phyloP scores from a whole-genome alignment of 2,888 invertebrate genomes.

The Anoplius nigerrimus region DNA sequence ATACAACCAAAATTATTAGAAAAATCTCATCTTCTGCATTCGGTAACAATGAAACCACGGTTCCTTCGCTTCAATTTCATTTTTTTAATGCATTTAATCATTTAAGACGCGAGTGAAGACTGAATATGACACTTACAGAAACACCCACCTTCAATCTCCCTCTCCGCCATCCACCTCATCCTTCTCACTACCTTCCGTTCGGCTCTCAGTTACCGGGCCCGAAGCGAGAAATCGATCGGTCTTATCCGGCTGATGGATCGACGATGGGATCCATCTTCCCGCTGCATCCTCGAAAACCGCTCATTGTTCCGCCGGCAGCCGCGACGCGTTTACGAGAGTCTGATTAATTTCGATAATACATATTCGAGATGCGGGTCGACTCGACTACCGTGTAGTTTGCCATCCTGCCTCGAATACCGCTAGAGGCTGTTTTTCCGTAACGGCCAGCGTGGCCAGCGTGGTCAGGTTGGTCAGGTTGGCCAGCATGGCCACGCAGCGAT shows the following conservation, averaged over 20 bases:
- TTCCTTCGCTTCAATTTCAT: too few relatives aligned
- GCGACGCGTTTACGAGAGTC: constrained; percentile 34
- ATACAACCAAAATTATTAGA: too few relatives aligned
- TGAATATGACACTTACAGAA: too few relatives aligned
- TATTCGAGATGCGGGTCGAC: constrained; percentile 15
- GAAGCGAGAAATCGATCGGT: constrained; percentile 49
- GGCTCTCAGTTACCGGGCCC: not conserved
- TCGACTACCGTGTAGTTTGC: not conserved
- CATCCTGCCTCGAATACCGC: not conserved
- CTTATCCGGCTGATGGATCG: constrained; percentile 60
- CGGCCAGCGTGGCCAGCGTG: not conserved
- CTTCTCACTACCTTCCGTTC: not conserved
- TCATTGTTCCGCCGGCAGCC: constrained; percentile 33
- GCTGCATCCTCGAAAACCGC: constrained; percentile 50
- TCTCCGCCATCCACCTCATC: too few relatives aligned
- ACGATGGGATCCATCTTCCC: constrained; percentile 54
- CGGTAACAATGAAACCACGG: too few relatives aligned
- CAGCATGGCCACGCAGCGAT: too few relatives aligned
- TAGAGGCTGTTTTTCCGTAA: constrained; percentile 2
- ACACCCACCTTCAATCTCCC: too few relatives aligned
- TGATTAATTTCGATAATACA: constrained; percentile 34
- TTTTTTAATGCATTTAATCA: too few relatives aligned
- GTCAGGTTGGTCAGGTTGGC: too few relatives aligned
- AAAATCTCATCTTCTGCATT: too few relatives aligned
- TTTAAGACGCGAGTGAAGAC: too few relatives aligned